Evolutionary conservation across 2,888 invertebrate species (phyloP), one percentile per base, ranked within the genome.

Genomic region (Theretra japonica): DNA sequence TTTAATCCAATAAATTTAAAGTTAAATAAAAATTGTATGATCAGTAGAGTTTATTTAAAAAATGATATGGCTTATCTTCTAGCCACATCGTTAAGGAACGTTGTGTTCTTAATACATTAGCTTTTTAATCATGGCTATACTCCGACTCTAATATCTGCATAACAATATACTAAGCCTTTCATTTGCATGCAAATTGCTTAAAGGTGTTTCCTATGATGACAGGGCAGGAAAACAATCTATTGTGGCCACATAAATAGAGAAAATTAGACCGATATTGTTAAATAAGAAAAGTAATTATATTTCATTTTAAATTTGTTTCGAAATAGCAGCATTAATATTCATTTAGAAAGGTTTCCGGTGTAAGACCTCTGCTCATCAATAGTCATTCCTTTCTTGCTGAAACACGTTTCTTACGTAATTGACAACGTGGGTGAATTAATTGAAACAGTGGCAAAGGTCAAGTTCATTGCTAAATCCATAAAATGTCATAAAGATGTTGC

Each of bases 181-280:
- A 60, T 60, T 60, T 60, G 19, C 30, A 60, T 60, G 30, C 59
- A 30, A 60, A 60, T 60, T 60, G 59, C 30, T 19, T 8, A 60
- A 60, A 60, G 59, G 59, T 60, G 28, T 30, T 59, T 60, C 28
- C 19, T 30, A 30, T 30, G 28, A 30, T n/a, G n/a, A 60, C 30
- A 28, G 30, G n/a, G 28, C 59, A 60, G 28, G 28, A 2, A 25
- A 60, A 15, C 30, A 17, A 17, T 60, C 30, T 28, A 60, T 28
- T 58, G 59, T 30, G 15, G 59, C 30, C 6, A 19, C 30, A 30
- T 19, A 58, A 58, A 58, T 23, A 21, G 25, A 58, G 58, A 23
- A 25, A 58, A 25, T 58, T 25, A n/a, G n/a, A n/a, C 5, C n/a
- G n/a, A n/a, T 4, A 53, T 19, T 53, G 6, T 53, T 5, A n/a